phyloP scores from a whole-genome alignment of 2,113 vertebrate species.

The Gallinago media region DNA sequence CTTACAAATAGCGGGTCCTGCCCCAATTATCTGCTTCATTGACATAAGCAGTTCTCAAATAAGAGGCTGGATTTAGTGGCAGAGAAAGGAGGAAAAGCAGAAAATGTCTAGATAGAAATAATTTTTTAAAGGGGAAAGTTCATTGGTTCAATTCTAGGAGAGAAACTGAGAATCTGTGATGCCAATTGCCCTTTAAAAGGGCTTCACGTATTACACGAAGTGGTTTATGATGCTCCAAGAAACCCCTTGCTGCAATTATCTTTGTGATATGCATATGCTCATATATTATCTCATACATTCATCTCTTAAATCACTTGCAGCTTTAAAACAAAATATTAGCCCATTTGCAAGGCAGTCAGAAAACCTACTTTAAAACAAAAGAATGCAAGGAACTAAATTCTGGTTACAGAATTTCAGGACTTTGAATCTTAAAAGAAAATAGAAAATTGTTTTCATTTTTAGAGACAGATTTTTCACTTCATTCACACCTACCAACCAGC shows the following conservation, averaged over 20 bases:
- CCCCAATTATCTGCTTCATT: conserved; percentile 17
- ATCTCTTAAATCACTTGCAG: neutral
- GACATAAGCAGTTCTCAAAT: conserved; percentile 5
- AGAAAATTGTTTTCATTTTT: neutral
- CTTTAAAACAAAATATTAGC: neutral
- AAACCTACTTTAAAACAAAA: neutral
- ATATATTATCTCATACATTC: neutral
- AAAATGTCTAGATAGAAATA: neutral
- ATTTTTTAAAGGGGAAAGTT: conserved; percentile 28
- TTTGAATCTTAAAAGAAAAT: neutral
- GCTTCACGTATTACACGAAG: neutral
- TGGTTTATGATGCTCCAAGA: conserved; percentile 34
- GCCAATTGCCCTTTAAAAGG: conserved; percentile 35
- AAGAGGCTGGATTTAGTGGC: neutral
- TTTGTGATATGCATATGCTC: neutral
- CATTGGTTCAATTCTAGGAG: neutral
- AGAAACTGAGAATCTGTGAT: neutral
- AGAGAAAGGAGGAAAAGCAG: neutral
- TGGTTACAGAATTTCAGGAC: neutral
- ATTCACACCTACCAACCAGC: conserved; percentile 85
- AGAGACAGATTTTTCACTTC: neutral
- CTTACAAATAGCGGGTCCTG: neutral
- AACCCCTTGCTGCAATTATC: neutral
- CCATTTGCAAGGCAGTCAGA: neutral
- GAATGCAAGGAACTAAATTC: neutral